Base-by-base conservation (phyloP, 2,797 vertebrate genomes). In the Antrozous pallidus region DNA sequence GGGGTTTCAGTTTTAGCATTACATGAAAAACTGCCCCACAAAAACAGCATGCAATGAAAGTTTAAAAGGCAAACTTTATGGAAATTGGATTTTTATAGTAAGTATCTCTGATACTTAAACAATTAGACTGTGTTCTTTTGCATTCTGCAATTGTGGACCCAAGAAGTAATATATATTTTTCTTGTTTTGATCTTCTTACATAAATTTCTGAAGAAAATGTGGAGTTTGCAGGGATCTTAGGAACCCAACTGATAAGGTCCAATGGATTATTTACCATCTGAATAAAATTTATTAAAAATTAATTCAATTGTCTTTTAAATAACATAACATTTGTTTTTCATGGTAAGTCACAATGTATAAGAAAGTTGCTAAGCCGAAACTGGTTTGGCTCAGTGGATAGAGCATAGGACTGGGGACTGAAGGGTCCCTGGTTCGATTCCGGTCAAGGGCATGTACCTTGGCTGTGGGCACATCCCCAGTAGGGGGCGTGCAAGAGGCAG, bases 231-330 rank as follows among this genome's bases (percentile, higher is more conserved):
- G 17, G 61, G 45, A 71, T 0, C 6, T 58, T 82, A 47, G 67
- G 22, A 84, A 9, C 6, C 6, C n/a, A 22, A 87, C 1, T n/a
- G 26, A 63, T 56, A 36, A 93, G 20, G 8, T 74, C 17, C 20
- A 81, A 89, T 90, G 20, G 24, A 75, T 82, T 78, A 69, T 17
- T 95, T 31, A 78, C 8, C 13, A 88, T 56, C 17, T 71, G 45
- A 90, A 2, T 75, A 93, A 75, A 69, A 33, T 51, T 31, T 26
- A 63, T 51, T 82, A 92, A 88, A 88, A 86, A 84, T 6, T 65
- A 95, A 81, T 16, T 77, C 85, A 79, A 94, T 86, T 96, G 4
- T 67, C 36, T 71, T 90, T 90, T 61, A 33, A 91, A 74, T 74
- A 73, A 61, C 11, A 70, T 70, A 81, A 70, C 22, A 65, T 86